Percentiles rank a stretch among this genome's conserved stretches.
Evolutionary conservation across 2,888 invertebrate genomes (phyloP).

Genomic region (Diogma glabrata): DNA sequence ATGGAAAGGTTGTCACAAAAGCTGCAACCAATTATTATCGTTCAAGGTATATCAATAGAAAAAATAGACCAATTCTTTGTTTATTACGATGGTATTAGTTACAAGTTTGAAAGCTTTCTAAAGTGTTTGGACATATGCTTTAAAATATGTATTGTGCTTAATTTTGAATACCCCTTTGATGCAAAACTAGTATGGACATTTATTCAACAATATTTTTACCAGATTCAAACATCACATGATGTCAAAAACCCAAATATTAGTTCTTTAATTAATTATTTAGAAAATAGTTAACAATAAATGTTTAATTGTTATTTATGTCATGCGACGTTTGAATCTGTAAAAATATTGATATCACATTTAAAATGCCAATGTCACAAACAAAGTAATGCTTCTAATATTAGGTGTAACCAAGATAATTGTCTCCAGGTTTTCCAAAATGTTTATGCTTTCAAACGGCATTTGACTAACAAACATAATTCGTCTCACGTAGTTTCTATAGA

Average conservation of each 20-base stretch:
- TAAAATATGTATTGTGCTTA: not conserved
- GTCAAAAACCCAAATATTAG: not conserved
- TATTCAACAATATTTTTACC: constrained; percentile 1
- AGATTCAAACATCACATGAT: not conserved
- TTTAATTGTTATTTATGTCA: not conserved
- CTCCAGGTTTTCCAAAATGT: too few relatives aligned
- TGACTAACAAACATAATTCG: too few relatives aligned
- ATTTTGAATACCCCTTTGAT: not conserved
- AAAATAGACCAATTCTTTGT: not conserved
- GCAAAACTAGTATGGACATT: too few relatives aligned
- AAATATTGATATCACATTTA: too few relatives aligned
- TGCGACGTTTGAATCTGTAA: not conserved
- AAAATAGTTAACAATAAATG: not conserved
- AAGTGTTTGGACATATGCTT: constrained; percentile 1
- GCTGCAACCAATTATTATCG: not conserved
- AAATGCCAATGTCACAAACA: not conserved
- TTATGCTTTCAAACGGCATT: too few relatives aligned
- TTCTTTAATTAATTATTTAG: not conserved
- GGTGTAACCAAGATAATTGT: too few relatives aligned
- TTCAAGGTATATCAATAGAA: not conserved
- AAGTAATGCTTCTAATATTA: constrained; percentile 2
- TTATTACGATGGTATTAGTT: not conserved
- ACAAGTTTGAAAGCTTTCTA: not conserved
- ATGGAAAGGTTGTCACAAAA: not conserved
- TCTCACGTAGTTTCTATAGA: too few relatives aligned